Conservation (phyloP, 2,888 invertebrate species). For the Ametastegia equiseti region DNA sequence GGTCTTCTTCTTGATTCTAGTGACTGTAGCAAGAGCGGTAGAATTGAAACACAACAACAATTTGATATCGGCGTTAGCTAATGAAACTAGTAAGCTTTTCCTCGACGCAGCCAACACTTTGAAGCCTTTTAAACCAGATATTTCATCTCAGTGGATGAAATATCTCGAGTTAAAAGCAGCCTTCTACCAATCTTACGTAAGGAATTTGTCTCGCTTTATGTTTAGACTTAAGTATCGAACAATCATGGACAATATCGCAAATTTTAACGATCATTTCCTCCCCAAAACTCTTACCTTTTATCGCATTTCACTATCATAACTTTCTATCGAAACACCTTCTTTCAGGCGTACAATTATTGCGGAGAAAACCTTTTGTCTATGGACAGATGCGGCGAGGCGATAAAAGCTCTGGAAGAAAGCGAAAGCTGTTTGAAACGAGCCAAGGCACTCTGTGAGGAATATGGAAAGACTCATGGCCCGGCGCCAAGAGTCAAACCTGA, state of each 20-base stretch:
- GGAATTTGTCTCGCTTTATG: constrained; percentile 54
- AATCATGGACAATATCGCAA: neutral
- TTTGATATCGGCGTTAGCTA: constrained; percentile 80
- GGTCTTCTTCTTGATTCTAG: constrained; percentile 67
- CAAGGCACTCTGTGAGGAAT: constrained; percentile 78
- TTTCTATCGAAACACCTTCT: neutral
- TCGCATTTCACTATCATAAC: too few relatives aligned
- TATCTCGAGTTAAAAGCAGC: constrained; percentile 80
- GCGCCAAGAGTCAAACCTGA: constrained; percentile 80
- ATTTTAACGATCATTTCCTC: neutral
- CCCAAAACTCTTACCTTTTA: neutral
- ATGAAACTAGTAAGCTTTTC: constrained; percentile 81
- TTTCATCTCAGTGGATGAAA: constrained; percentile 79
- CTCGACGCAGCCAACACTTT: constrained; percentile 78
- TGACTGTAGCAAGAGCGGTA: constrained; percentile 82
- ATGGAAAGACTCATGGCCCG: constrained; percentile 78
- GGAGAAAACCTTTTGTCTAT: constrained; percentile 79
- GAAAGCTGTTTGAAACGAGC: constrained; percentile 76
- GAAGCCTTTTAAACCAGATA: constrained; percentile 75
- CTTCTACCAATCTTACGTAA: constrained; percentile 81
- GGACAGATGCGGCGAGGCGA: constrained; percentile 83
- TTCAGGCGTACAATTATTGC: constrained; percentile 80
- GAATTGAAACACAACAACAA: constrained; percentile 81
- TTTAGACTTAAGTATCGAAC: neutral
- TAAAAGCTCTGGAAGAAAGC: constrained; percentile 80